These are phyloP conservation scores for Heliangelus exortis DNA, from an alignment of 2,797 vertebrate species.

Conservation along the genomic window DNA sequence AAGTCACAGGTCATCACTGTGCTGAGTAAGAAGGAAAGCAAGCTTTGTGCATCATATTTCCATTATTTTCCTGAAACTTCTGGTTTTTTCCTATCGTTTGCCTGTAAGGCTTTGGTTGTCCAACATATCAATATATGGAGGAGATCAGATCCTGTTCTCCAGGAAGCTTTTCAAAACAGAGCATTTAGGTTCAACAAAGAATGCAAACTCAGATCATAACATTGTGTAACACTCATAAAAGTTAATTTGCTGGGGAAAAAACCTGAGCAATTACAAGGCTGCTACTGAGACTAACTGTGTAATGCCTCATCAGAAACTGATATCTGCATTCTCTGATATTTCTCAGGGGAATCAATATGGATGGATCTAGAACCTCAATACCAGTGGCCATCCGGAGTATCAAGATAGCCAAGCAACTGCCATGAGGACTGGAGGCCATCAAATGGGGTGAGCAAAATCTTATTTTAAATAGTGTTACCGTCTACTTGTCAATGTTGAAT, in stretches of 20 bases:
- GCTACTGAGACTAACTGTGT: neutral
- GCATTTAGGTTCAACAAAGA: neutral
- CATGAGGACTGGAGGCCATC: too few species aligned
- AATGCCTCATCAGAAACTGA: neutral
- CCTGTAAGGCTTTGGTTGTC: neutral
- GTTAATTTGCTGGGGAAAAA: neutral
- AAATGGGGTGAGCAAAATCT: neutral
- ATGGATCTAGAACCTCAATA: too few species aligned
- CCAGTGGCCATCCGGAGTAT: too few species aligned
- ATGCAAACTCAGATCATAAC: neutral
- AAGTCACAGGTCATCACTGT: neutral
- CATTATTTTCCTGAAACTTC: neutral
- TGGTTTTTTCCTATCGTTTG: neutral
- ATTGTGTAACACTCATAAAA: fast-evolving
- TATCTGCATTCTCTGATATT: neutral
- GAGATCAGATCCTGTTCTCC: neutral
- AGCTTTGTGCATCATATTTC: neutral
- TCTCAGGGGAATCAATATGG: too few species aligned
- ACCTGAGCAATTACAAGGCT: neutral
- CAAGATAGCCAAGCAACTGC: too few species aligned
- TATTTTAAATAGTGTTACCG: neutral
- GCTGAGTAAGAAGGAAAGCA: neutral
- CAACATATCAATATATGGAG: neutral
- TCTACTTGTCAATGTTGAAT: neutral
- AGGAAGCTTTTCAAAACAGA: neutral